Evolutionary conservation across 2,113 vertebrate genomes (phyloP).

Genomic region (Todiramphus chloris): DNA sequence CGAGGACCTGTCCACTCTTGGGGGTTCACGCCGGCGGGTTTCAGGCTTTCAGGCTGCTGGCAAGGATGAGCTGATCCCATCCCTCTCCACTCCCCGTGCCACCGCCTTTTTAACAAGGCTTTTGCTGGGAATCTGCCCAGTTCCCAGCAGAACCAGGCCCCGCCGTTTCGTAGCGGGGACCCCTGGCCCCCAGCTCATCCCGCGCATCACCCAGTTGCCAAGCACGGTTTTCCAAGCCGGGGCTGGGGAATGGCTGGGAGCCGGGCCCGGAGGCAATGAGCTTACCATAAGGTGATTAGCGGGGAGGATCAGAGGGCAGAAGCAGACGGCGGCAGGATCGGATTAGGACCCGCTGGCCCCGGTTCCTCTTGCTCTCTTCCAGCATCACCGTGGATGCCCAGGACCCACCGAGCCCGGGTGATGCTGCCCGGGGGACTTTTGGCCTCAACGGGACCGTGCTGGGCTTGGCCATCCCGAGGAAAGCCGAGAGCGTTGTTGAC

Average conservation of each 20-base stretch:
- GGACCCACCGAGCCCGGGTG: accelerated
- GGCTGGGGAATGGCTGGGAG: background rate
- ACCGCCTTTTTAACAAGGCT: accelerated
- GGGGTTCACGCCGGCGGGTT: accelerated
- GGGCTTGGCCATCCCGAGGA: background rate
- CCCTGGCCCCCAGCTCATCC: background rate
- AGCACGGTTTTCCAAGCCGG: accelerated
- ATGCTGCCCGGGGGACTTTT: accelerated
- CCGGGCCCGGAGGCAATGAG: background rate
- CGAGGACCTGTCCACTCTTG: background rate
- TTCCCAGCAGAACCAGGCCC: background rate
- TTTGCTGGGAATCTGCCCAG: accelerated
- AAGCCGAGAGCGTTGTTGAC: accelerated
- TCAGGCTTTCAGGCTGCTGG: background rate
- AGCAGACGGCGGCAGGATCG: background rate
- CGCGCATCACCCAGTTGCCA: accelerated
- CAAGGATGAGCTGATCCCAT: background rate
- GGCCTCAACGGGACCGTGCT: background rate
- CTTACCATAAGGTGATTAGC: background rate
- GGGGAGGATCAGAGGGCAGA: background rate
- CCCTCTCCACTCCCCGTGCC: accelerated
- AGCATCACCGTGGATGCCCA: accelerated
- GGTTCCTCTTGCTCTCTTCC: background rate
- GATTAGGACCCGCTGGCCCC: background rate
- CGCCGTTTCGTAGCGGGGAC: accelerated